Evolutionary conservation across 1,140 invertebrate species (phyloP).

Genomic region (Eriosoma lanigerum): DNA sequence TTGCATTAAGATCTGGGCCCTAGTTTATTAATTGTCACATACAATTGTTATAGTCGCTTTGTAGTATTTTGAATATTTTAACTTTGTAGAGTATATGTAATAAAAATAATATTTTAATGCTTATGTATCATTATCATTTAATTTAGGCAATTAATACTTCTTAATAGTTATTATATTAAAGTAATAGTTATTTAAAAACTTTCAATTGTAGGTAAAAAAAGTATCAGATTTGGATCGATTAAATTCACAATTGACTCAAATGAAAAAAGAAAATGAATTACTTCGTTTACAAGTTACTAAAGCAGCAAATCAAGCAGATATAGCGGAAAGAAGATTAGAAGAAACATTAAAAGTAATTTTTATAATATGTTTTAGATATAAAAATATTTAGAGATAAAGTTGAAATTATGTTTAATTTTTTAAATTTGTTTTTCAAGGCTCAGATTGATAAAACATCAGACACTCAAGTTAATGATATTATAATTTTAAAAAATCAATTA

Average conservation of each 20-base stretch:
- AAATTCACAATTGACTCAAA: conserved; percentile 29
- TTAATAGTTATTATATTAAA: background rate
- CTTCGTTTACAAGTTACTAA: conserved; percentile 42
- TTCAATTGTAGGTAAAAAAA: background rate
- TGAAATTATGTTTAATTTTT: too few species aligned
- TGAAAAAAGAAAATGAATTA: conserved; percentile 40
- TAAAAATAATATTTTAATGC: background rate
- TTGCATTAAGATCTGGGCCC: too few species aligned
- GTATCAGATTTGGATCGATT: conserved; percentile 26
- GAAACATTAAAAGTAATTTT: conserved; percentile 35
- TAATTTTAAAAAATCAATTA: conserved; percentile 8
- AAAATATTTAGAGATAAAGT: too few species aligned
- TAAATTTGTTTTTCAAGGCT: conserved; percentile 18
- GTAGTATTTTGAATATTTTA: too few species aligned
- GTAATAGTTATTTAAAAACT: background rate
- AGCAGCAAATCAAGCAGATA: conserved; percentile 44
- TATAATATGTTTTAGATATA: background rate
- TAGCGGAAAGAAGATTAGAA: conserved; percentile 26
- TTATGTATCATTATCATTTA: conserved; percentile 27
- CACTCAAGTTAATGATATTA: background rate
- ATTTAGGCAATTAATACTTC: too few species aligned
- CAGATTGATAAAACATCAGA: background rate
- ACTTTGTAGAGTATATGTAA: too few species aligned
- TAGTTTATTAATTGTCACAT: too few species aligned
- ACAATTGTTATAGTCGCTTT: too few species aligned